Percentiles rank a stretch among this genome's conserved stretches.
These are phyloP conservation scores for Platysteira castanea DNA, from an alignment of 2,113 vertebrate species.

Conservation along the genomic window DNA sequence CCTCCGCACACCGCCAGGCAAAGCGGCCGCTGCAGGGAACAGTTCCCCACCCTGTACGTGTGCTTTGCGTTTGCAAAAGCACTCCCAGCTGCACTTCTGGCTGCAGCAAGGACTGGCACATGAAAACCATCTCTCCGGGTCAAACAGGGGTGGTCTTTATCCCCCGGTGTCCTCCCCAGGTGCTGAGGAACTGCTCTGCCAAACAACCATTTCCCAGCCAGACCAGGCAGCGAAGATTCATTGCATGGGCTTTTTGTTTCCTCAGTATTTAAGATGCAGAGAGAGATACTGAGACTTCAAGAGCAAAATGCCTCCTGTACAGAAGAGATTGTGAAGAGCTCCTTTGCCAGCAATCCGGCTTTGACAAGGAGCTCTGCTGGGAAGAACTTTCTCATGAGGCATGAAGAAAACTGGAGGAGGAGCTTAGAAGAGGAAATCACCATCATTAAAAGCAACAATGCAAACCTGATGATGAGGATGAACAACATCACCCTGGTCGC, in stretches of 20 bases:
- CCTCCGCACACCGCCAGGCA: rapidly evolving
- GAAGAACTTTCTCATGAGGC: not conserved
- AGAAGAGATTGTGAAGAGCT: not conserved
- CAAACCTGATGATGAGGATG: slow-evolving; percentile 31
- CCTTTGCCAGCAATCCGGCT: not conserved
- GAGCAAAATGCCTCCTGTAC: not conserved
- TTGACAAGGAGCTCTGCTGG: not conserved
- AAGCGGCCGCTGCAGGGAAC: not conserved
- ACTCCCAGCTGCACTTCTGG: not conserved
- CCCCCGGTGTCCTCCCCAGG: not conserved
- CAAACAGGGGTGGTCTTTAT: not conserved
- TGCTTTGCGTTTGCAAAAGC: not conserved
- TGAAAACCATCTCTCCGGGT: not conserved
- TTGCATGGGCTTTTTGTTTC: not conserved
- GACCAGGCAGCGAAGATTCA: not conserved
- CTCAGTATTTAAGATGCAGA: slow-evolving; percentile 42
- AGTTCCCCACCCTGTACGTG: rapidly evolving
- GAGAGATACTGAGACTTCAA: not conserved
- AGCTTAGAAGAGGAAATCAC: not conserved
- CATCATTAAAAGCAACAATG: slow-evolving; percentile 44
- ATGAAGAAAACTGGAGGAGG: slow-evolving; percentile 7
- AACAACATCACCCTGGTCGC: slow-evolving; percentile 17
- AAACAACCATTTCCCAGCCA: not conserved
- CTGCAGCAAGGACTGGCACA: not conserved
- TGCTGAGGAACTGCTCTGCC: not conserved